These are phyloP conservation scores for Rapana venosa DNA, from an alignment of 2,888 invertebrate species.

Conservation along the genomic window DNA sequence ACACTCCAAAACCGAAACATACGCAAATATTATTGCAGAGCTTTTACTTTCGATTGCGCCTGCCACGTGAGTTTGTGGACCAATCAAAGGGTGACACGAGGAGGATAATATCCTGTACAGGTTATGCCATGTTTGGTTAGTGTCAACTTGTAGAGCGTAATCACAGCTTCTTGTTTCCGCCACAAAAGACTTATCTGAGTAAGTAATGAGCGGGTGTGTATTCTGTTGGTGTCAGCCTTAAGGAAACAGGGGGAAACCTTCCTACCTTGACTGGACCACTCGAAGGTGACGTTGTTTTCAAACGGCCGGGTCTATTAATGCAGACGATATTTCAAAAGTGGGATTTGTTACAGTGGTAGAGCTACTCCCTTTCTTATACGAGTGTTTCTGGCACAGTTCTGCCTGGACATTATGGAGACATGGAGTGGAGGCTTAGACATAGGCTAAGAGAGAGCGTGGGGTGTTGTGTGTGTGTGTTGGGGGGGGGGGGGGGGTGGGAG, in stretches of 20 bases:
- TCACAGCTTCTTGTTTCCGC: conserved; percentile 1
- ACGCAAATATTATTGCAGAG: neutral
- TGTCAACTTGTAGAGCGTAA: conserved; percentile 5
- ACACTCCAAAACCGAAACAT: neutral
- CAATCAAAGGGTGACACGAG: conserved; percentile 18
- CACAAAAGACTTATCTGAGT: neutral
- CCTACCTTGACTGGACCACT: neutral
- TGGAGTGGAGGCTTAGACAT: neutral
- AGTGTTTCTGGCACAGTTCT: too few species aligned
- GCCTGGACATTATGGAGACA: neutral
- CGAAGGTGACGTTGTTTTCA: neutral
- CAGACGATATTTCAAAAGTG: neutral
- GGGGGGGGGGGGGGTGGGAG: too few species aligned
- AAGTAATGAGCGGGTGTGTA: neutral
- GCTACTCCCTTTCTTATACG: too few species aligned
- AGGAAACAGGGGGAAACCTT: neutral
- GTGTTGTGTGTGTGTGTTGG: too few species aligned
- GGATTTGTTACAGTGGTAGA: neutral
- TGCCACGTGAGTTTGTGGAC: conserved; percentile 14
- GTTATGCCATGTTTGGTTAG: conserved; percentile 2
- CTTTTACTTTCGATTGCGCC: neutral
- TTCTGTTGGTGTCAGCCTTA: neutral
- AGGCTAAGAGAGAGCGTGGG: too few species aligned
- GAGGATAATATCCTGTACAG: neutral
- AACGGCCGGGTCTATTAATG: neutral